Base-by-base conservation (phyloP, 2,888 invertebrate species). In the Euplexia lucipara region DNA sequence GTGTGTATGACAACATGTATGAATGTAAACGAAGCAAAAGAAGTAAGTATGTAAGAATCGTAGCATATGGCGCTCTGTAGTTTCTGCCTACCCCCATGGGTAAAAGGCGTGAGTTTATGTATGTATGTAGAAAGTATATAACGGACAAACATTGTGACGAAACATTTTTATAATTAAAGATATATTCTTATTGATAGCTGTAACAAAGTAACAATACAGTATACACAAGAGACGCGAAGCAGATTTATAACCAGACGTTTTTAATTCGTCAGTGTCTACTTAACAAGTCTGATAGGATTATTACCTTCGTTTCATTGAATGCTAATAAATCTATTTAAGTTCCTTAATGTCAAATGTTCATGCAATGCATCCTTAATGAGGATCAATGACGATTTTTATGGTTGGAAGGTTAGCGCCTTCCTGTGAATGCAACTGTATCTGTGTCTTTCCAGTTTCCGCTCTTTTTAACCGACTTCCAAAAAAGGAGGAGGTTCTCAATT, bases 301-400 rank as follows among this genome's bases (percentile, higher is more conserved):
- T 37, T 34, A 49, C 41, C 47, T 52, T 42, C 18, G 10, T 26
- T 48, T 66, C 37, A 49, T 53, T 66, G 18, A 66, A 65, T 72
- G 16, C 18, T 42, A 66, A 64, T 63, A 39, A 22, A 64, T 45
- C 10, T 34, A 47, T 61, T 37, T 26, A 22, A 70, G 35, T 65
- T 65, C 65, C 30, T 72, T 72, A 72, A 53, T 65, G 68, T 49
- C 26, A 42, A 53, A 42, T 30, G 39, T 3, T 14, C 26, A 30
- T 66, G 67, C 16, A 44, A 18, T 41, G 68, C 39, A 67, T 74
- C 10, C 22, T 20, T 56, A 35, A 67, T 67, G 42, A 32, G 14
- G 26, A 30, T n/a, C 4, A 39, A 9, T 72, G 53, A 22, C 73
- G 22, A 41, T 42, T 53, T 41, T 10, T 39, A 54, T 67, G 58